Base-by-base conservation (phyloP, 2,113 vertebrate species). In the Spermophilus dauricus region DNA sequence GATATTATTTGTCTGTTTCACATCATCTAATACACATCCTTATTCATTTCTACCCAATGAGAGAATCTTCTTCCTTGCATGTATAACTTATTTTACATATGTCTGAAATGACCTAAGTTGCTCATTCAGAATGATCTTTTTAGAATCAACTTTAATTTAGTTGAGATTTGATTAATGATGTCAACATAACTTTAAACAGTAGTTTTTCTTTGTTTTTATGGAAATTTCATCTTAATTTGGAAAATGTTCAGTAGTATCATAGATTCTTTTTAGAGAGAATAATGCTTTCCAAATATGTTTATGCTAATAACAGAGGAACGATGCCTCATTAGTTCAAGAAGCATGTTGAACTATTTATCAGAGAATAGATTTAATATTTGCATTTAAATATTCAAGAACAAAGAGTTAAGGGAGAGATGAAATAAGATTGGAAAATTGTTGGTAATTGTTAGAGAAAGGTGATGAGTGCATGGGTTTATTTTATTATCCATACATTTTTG, bases 301-400 rank as follows among this genome's bases (percentile, higher is more conserved):
- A 58, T 78, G 42, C 39, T 97, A 89, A 73, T 39, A 86, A 83
- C 28, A 89, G 84, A 72, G 48, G 5, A 11, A 81, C 81, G 88
- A 86, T 58, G 4, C 30, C 48, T 88, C 30, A 58, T 85, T 20
- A 90, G 7, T 70, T 56, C 63, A 42, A 90, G 37, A 76, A 39
- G 28, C 5, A 75, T 92, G 88, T 12, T 63, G 24, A 63, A 75
- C 2, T 86, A 63, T n/a, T 86, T 70, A 78, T 26, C 75, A 94
- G 10, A 89, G n/a, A 89, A 84, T n/a, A 72, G 17, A 39, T 61
- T 30, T 90, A 22, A 20, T 11, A 77, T 76, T 94, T 85, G 10
- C 9, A 88, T 91, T 93, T 95, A 84, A 95, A 90, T 45, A 94
- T 20, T 61, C 9, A 58, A 70, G 70, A 89, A 75, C 89, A 72